These are phyloP conservation scores for Tachuris rubrigastra DNA, from an alignment of 2,113 vertebrate genomes.

Conservation along the genomic window DNA sequence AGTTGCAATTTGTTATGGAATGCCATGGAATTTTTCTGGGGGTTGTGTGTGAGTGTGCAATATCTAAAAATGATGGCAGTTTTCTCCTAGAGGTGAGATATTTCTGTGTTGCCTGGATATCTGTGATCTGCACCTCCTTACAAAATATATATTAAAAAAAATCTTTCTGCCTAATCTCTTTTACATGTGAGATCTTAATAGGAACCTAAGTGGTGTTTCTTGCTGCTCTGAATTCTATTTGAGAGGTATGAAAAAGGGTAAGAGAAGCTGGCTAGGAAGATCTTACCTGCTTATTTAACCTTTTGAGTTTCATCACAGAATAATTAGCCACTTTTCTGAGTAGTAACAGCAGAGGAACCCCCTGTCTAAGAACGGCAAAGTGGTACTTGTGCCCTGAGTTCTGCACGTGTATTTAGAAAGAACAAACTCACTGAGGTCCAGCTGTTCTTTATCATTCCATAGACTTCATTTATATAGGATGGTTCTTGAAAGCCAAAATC, in stretches of 20 bases:
- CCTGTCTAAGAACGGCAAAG: not conserved
- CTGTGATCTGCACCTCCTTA: not conserved
- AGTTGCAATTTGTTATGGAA: not conserved
- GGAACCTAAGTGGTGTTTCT: not conserved
- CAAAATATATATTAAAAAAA: not conserved
- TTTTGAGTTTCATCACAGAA: not conserved
- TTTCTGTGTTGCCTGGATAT: not conserved
- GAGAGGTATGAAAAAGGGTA: not conserved
- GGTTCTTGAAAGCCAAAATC: not conserved
- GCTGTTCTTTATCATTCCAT: not conserved
- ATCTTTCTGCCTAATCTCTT: not conserved
- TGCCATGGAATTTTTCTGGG: not conserved
- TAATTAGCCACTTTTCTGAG: not conserved
- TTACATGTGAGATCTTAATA: not conserved
- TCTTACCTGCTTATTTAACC: not conserved
- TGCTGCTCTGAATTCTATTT: not conserved
- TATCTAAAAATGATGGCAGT: fast-evolving
- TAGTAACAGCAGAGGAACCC: not conserved
- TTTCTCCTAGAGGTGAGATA: not conserved
- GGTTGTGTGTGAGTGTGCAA: not conserved
- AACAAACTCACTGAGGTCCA: fast-evolving
- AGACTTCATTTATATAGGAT: not conserved
- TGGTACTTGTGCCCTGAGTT: not conserved
- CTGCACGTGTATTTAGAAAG: not conserved
- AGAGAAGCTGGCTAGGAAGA: not conserved